Percentiles rank a stretch among this genome's conserved stretches.
Conservation (phyloP, 2,888 invertebrate species). For the Cistogaster globosa region DNA sequence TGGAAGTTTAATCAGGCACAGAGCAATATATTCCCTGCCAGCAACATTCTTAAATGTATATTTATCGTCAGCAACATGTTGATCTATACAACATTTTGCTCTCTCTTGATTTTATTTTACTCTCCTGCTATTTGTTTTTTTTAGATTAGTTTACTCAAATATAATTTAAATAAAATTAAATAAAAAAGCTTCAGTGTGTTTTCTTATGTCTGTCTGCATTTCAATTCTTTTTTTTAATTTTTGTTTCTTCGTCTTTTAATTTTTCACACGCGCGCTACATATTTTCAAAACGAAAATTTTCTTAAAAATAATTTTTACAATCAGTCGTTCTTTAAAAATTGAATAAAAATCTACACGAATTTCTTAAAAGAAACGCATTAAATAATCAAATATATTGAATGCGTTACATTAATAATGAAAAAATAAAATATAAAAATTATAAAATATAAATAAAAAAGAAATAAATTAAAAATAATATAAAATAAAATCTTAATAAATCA, state of each 20-base stretch:
- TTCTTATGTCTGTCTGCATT: neutral
- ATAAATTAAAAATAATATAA: neutral
- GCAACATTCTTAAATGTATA: no score
- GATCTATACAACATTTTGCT: no score
- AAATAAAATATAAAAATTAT: slow-evolving; percentile 12
- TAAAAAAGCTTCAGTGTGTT: neutral
- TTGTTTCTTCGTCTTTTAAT: neutral
- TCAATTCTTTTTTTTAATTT: neutral
- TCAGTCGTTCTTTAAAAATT: slow-evolving; percentile 68
- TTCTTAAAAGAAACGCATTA: slow-evolving; percentile 29
- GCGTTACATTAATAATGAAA: slow-evolving; percentile 8
- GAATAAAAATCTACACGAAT: slow-evolving; percentile 66
- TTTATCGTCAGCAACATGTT: no score
- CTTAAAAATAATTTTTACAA: slow-evolving; percentile 62
- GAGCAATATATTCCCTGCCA: no score
- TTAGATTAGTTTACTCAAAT: no score
- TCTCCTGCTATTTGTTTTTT: no score
- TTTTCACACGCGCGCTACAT: slow-evolving; percentile 60
- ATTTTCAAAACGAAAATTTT: slow-evolving; percentile 55
- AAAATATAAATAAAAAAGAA: neutral
- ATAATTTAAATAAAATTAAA: neutral
- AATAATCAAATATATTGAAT: slow-evolving; percentile 25
- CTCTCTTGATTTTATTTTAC: no score
- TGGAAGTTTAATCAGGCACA: no score
- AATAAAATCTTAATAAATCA: neutral